Evolutionary conservation across 2,113 vertebrate genomes (phyloP), one percentile per base, ranked within the genome.

Genomic region (Alces alces): DNA sequence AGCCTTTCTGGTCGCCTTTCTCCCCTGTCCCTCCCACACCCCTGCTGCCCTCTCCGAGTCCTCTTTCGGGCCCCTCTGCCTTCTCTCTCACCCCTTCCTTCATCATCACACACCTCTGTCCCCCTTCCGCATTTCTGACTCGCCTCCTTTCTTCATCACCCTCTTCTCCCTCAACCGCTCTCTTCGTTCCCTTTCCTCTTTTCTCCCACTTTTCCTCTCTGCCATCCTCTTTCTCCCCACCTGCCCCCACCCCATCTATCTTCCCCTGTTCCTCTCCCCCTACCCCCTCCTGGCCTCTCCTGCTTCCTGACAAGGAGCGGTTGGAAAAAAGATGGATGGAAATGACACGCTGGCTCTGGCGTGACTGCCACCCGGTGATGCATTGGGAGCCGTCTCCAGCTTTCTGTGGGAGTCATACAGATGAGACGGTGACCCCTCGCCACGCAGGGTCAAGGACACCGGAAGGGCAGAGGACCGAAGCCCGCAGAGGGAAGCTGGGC

Each of bases 301-400:
- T 78, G 96, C 88, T 12, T 43, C 1, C 91, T 98, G 98, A 98
- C 98, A 98, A 97, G 95, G 96, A 97, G 96, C 11, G 1, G 96
- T 47, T 70, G 57, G 97, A 97, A 95, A 73, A 97, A 98, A 99
- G 99, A 99, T 95, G 97, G 98, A 99, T 99, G 97, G 98, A 95
- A 98, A 98, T 97, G 98, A 98, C 98, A 98, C 36, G 4, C 11
- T 0, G 95, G 96, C 97, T 93, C 96, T 95, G 57, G 98, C 90
- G 66, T 98, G 99, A 98, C 98, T 95, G 98, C 98, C 58, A 89
- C 97, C 43, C 86, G 39, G 64, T 99, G 98, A 98, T 98, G 98
- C 99, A 98, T 97, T 94, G 98, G 80, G 66, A 98, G 97, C 98
- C 52, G 10, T 86, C 96, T 16, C 96, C 1, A 1, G 85, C 66